phyloP scores from a whole-genome alignment of 2,888 invertebrate genomes.

The Polia nebulosa region DNA sequence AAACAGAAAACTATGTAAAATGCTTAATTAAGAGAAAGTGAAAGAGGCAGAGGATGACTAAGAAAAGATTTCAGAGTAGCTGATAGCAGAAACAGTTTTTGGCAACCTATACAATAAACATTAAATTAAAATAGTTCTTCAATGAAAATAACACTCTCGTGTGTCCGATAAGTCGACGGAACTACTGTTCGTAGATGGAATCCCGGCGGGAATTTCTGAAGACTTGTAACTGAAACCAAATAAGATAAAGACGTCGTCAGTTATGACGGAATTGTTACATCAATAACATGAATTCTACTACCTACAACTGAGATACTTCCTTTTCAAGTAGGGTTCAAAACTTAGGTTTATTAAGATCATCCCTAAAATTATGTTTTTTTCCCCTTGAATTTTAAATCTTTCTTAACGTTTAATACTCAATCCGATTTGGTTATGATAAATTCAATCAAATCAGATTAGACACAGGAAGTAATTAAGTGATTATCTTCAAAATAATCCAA shows the following conservation, averaged over 20 bases:
- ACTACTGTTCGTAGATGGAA: background rate
- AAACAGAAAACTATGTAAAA: constrained; percentile 20
- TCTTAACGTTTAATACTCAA: background rate
- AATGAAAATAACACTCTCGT: background rate
- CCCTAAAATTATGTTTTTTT: background rate
- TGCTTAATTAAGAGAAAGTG: background rate
- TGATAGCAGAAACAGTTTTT: background rate
- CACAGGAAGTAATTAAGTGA: constrained; percentile 11
- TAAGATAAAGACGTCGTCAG: background rate
- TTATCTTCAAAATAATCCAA: constrained; percentile 12
- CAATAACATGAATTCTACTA: background rate
- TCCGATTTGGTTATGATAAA: background rate
- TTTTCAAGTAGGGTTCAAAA: background rate
- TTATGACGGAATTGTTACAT: background rate
- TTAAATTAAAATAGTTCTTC: background rate
- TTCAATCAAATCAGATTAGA: constrained; percentile 15
- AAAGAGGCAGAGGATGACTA: background rate
- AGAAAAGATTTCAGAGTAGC: background rate
- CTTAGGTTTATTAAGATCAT: background rate
- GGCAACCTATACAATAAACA: background rate
- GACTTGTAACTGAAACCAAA: constrained; percentile 28
- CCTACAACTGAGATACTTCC: background rate
- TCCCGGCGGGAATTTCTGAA: background rate
- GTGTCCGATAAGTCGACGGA: background rate
- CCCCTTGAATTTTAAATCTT: background rate